Base-by-base conservation (phyloP, 1,140 invertebrate species). In the Andrena cerasifolii region DNA sequence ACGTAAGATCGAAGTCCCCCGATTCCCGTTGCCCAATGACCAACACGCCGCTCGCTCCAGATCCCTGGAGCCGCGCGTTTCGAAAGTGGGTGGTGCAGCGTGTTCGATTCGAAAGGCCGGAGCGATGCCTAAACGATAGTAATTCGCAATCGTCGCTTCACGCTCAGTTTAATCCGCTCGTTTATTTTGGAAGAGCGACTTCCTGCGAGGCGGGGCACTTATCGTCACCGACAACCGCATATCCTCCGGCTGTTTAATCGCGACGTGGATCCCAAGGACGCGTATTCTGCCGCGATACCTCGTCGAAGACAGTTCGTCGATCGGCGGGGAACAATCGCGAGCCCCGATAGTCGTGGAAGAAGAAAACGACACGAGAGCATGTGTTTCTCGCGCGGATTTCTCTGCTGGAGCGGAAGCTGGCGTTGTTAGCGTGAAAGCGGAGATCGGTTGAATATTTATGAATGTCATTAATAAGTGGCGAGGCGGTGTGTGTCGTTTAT, bases 171-270 rank as follows among this genome's bases (percentile, higher is more conserved):
- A 58, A 70, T 74, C 43, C 26, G 26, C 31, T 71, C 31, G 58
- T 71, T 75, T 47, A 62, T 75, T 83, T 83, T 12, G 33, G 43
- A 62, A 62, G 65, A 54, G 61, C 67, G 21, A 72, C 24, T 77
- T 83, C 56, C 77, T 73, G 66, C 12, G 5, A 45, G 61, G 82
- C 53, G 63, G 43, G 78, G 43, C 62, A 33, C 40, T 83, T 80
- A 80, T 80, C 75, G 61, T 67, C 53, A 75, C 68, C 71, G 77
- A 36, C 80, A 49, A 76, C 82, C 82, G 77, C 82, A 63, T 61
- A 83, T 83, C 80, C 70, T 83, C 58, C 36, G 68, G 8, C 54
- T 61, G 62, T 84, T 61, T n/a, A n/a, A n/a, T 36, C 59, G 47
- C 47, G 53, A 78, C 66, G 33, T 24, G 40, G 47, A 84, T 74